Conservation (phyloP, 2,888 invertebrate species). For the Acheta domesticus region DNA sequence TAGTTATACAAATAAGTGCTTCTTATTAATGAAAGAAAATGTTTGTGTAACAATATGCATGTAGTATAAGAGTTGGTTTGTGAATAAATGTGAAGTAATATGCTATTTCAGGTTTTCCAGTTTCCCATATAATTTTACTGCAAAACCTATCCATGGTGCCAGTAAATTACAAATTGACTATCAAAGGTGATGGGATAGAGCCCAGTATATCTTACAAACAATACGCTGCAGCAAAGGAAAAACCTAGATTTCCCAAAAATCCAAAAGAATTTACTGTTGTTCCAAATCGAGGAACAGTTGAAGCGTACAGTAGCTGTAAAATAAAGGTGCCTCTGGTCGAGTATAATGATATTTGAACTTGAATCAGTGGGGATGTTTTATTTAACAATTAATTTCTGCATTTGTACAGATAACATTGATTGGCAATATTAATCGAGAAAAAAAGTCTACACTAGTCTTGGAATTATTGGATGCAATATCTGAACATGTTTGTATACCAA, state of each 20-base stretch:
- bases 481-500: conserved; percentile 53
- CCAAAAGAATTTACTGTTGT: conserved; percentile 56
- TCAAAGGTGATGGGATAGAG: conserved; percentile 56
- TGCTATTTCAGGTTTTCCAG: conserved; percentile 20
- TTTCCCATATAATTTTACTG: conserved; percentile 40
- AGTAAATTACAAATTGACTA: conserved; percentile 52
- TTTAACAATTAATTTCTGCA: too few relatives aligned
- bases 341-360: too few relatives aligned
- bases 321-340: conserved; percentile 21
- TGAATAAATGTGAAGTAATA: too few relatives aligned
- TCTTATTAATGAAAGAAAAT: too few relatives aligned
- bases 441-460: conserved; percentile 52
- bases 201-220: conserved; percentile 52
- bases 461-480: conserved; percentile 58
- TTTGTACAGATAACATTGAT: conserved; percentile 54
- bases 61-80: too few relatives aligned
- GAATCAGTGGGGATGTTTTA: neutral
- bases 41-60: too few relatives aligned
- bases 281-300: conserved; percentile 52
- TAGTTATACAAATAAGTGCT: too few relatives aligned
- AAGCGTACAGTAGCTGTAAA: conserved; percentile 44
- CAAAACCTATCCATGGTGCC: conserved; percentile 57
- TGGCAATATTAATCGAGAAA: conserved; percentile 53
- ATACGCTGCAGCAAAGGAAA: conserved; percentile 49
- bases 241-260: conserved; percentile 49